These are phyloP conservation scores for Drosophila parvula DNA, from an alignment of 1,140 invertebrate genomes.

Conservation along the genomic window DNA sequence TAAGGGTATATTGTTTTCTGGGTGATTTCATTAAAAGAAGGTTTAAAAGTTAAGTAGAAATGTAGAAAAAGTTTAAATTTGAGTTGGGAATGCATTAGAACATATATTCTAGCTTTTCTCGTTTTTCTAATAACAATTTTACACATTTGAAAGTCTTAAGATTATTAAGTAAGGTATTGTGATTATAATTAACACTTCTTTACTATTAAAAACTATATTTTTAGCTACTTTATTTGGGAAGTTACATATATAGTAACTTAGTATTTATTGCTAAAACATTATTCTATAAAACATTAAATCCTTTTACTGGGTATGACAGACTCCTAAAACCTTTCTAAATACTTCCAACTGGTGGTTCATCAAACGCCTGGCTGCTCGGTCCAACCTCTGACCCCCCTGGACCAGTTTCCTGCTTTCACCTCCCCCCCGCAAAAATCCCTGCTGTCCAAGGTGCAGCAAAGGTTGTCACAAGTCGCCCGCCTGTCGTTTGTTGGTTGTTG, in stretches of 20 bases:
- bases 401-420: slow-evolving; percentile 7
- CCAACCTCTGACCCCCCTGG: slow-evolving; percentile 7
- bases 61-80: too few species aligned
- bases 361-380: slow-evolving; percentile 58
- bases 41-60: not conserved
- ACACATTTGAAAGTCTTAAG: not conserved
- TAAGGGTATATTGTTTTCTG: slow-evolving; percentile 31
- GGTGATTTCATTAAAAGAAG: not conserved
- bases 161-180: not conserved
- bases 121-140: not conserved
- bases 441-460: slow-evolving; percentile 74
- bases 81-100: too few species aligned
- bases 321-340: not conserved
- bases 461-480: slow-evolving; percentile 67
- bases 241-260: too few species aligned
- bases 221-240: too few species aligned
- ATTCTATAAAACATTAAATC: not conserved
- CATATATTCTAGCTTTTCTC: not conserved
- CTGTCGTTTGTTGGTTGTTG: slow-evolving; percentile 64
- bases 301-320: slow-evolving; percentile 7
- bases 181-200: accelerated
- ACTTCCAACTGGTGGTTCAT: slow-evolving; percentile 66
- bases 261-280: too few species aligned
- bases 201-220: not conserved
- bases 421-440: not conserved